Base-by-base conservation (phyloP, 2,888 invertebrate genomes). In the Argyresthia goedartella region DNA sequence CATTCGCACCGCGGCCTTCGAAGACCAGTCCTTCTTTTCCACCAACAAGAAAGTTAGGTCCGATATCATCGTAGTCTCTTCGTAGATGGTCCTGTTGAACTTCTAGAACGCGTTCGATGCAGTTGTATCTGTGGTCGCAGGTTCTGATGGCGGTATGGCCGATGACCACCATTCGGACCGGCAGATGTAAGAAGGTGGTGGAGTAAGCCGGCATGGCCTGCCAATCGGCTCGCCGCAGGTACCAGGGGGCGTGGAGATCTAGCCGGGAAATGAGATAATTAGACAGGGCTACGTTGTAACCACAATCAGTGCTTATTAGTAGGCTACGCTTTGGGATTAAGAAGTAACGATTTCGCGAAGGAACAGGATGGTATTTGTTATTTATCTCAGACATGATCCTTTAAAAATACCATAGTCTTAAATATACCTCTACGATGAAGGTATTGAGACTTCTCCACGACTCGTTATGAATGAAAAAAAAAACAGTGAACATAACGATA, bases 201-300 rank as follows among this genome's bases (percentile, higher is more conserved):
- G 52, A 56, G 58, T 77, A 76, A 0, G 69, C 58, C 0, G 67
- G 66, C 69, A 76, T 65, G 13, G 85, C 81, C 57, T 80, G 80
- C 84, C 84, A 85, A 53, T 80, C 75, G 14, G 55, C 71, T 6
- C 84, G 77, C 2, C 81, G 76, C 54, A 82, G 66, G 66, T 77
- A 85, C 86, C 86, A 86, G 16, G 66, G 53, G 57, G 71, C 73
- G 51, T 73, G 69, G 57, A 84, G 55, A 77, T 72, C 84, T 84
- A 70, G 55, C 59, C 62, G 64, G 67, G 25, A 25, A 25, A 25
- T 6, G 25, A 25, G 25, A 25, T 25, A 6, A 25, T 25, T 25
- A 25, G 25, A 25, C 25, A 25, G 25, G 25, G 6, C 25, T 25
- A 4, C 25, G 6, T 2, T 6, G 25, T 25, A 25, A 25, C 25